A percentile compares a stretch with the other conserved stretches of the same genome.
Conservation (phyloP, 2,113 vertebrate genomes). For the Sitta europaea region DNA sequence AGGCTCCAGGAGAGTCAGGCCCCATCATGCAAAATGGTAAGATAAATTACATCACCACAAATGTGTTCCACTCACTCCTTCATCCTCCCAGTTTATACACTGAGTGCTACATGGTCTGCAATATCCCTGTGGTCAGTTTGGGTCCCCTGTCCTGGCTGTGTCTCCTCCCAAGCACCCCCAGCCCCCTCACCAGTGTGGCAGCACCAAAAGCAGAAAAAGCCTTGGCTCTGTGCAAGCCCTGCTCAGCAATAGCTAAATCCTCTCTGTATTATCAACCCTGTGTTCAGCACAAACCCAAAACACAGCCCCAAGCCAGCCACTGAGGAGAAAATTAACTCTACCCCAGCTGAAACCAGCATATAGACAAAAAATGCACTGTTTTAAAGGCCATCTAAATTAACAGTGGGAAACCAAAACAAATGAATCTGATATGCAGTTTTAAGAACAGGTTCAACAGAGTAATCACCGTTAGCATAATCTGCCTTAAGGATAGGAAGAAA, state of each 20-base stretch:
- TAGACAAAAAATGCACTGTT: background rate
- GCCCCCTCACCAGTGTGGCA: background rate
- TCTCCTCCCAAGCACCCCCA: background rate
- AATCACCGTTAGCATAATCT: background rate
- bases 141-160: background rate
- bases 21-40: background rate
- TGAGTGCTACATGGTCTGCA: background rate
- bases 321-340: background rate
- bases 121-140: background rate
- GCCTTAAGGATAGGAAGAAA: background rate
- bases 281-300: background rate
- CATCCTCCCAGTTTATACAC: background rate
- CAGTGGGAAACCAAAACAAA: background rate
- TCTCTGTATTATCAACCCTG: background rate
- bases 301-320: background rate
- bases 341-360: background rate
- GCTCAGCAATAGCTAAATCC: background rate
- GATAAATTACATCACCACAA: background rate
- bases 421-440: background rate
- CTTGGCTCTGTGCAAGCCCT: background rate
- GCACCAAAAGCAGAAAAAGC: background rate
- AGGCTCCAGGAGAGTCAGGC: background rate
- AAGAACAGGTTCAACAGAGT: background rate
- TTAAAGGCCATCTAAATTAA: background rate
- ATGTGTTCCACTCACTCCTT: fast-evolving